Evolutionary conservation across 2,113 vertebrate genomes (phyloP).

Genomic region (Ceyx melanurus): DNA sequence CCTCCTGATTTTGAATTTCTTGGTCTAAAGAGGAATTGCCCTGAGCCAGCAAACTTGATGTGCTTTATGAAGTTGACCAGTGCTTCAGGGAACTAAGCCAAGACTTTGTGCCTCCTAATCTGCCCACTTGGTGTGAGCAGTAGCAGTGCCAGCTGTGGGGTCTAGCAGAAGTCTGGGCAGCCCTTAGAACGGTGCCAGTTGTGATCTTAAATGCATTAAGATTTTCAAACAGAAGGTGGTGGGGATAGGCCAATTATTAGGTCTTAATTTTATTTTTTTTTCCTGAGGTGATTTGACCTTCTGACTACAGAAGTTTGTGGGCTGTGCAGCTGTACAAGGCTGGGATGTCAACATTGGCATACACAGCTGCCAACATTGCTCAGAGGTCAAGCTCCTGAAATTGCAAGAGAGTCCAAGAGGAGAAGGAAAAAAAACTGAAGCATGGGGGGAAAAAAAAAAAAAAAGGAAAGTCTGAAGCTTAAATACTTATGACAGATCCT

Average conservation of each 20-base stretch:
- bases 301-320: not conserved
- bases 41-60: not conserved
- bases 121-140: not conserved
- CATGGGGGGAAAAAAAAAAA: not conserved
- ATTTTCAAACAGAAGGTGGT: not conserved
- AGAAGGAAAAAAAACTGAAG: conserved; percentile 16
- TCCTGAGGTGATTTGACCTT: not conserved
- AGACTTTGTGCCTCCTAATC: not conserved
- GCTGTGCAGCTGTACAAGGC: not conserved
- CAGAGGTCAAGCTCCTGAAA: conserved; percentile 10
- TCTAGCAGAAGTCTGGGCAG: not conserved
- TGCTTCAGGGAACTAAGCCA: not conserved
- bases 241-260: not conserved
- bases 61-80: not conserved
- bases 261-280: not conserved
- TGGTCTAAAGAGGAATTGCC: not conserved
- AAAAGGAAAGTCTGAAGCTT: not conserved
- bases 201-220: not conserved
- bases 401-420: not conserved
- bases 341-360: not conserved
- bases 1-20: not conserved
- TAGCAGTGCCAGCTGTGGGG: not conserved
- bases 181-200: not conserved
- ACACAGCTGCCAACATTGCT: conserved; percentile 37
- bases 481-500: not conserved